Conservation (phyloP, 2,888 invertebrate species). For the Eristalinus sepulchralis region DNA sequence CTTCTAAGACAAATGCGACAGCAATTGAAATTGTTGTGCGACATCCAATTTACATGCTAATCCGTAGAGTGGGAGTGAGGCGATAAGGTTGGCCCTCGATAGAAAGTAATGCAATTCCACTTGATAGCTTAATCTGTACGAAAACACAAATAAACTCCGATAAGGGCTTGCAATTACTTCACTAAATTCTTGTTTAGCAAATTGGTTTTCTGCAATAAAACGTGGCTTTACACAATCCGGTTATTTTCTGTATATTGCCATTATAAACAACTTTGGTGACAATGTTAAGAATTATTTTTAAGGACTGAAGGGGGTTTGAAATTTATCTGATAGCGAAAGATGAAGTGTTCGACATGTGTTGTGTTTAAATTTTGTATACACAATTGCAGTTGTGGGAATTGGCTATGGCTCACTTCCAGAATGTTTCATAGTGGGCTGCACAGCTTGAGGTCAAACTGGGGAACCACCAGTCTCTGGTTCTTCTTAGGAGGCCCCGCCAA, state of each 20-base stretch:
- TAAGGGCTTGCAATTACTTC: conserved; percentile 1
- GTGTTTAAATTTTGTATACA: no score
- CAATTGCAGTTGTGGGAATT: no score
- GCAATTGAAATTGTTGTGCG: not conserved
- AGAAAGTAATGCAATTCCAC: not conserved
- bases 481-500: no score
- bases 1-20: no score
- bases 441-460: no score
- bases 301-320: no score
- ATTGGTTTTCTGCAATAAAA: conserved; percentile 9
- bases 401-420: no score
- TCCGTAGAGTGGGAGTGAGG: not conserved
- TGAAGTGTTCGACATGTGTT: no score
- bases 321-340: no score
- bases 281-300: not conserved
- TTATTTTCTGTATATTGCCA: conserved; percentile 6
- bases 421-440: no score
- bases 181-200: not conserved
- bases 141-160: not conserved
- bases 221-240: not conserved
- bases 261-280: not conserved
- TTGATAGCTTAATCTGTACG: not conserved
- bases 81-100: not conserved
- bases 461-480: no score
- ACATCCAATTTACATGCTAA: not conserved